Evolutionary conservation across 2,797 vertebrate species (phyloP), one percentile per base, ranked within the genome.

Genomic region (Rhabdomys pumilio): DNA sequence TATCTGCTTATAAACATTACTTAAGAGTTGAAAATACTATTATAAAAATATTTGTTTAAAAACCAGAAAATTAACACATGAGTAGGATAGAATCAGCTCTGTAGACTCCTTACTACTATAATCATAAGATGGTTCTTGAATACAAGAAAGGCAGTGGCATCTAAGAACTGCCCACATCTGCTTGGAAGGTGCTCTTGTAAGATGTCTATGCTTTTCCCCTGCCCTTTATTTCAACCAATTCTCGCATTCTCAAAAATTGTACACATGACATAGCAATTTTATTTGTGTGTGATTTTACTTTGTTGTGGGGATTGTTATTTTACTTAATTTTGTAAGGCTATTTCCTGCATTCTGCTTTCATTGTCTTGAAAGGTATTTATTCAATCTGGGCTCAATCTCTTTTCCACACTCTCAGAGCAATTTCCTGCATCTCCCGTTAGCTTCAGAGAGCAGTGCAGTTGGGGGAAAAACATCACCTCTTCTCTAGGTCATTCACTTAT

Each of bases 341-440:
- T 97, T 98, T 98, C 97, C 91, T 96, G 91, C 47, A 95, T 96
- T 97, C 97, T 93, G 95, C 47, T 96, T 96, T 53, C 95, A 89
- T 90, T 91, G 53, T 53, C 92, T 97, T 95, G 34, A 1, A 98
- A 96, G 96, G 89, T 93, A 1, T 0, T 73, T 96, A 96, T 97
- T 98, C 96, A 97, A 98, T 96, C 98, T 97, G 95, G 96, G 97
- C 86, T 96, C 95, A 97, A 94, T 98, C 97, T 97, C 92, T 97
- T 96, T 97, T 97, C 98, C 98, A 98, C 98, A 98, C 98, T 98
- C 98, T 97, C 3, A 95, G 90, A 98, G 98, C 98, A 98, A 98
- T 98, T 98, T 98, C 98, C 98, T 98, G 98, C 90, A 96, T 94
- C 87, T 69, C 96, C 97, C 94, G 72, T 97, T 98, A 53, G 73